phyloP scores from a whole-genome alignment of 2,113 vertebrate genomes.

The Coracopsis vasa region DNA sequence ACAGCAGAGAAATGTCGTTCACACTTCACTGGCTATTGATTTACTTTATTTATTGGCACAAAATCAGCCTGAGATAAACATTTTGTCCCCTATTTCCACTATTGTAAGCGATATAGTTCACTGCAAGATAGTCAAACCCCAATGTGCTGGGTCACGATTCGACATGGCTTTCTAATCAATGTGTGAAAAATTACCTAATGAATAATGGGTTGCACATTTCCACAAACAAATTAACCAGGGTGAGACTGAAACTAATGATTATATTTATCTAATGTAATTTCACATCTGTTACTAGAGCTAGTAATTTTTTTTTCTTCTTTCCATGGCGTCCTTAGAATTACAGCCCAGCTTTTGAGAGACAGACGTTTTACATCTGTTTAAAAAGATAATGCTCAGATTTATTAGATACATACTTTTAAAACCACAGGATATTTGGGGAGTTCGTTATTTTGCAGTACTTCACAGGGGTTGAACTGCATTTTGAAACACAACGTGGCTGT shows the following conservation, averaged over 20 bases:
- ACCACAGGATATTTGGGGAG: neutral
- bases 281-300: constrained; percentile 87
- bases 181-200: constrained; percentile 99
- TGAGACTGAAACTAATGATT: constrained; percentile 98
- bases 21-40: constrained; percentile 98
- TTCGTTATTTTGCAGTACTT: constrained; percentile 5
- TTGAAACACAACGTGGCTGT: neutral
- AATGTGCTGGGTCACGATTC: constrained; percentile 91
- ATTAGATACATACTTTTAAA: constrained; percentile 25
- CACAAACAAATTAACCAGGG: constrained; percentile 99
- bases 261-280: constrained; percentile 99
- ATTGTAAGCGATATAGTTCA: constrained; percentile 82
- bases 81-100: constrained; percentile 89
- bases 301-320: constrained; percentile 77
- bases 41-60: constrained; percentile 94
- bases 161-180: constrained; percentile 91
- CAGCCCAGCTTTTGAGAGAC: constrained; percentile 66
- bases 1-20: constrained; percentile 92
- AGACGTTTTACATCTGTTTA: constrained; percentile 59
- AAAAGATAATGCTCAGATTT: constrained; percentile 55
- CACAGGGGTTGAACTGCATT: neutral
- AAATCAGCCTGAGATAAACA: constrained; percentile 95
- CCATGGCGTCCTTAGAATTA: constrained; percentile 71
- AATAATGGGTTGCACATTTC: constrained; percentile 98
- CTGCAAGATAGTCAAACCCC: constrained; percentile 87